Base-by-base conservation (phyloP, 2,888 invertebrate genomes). In the Graphium colonna region DNA sequence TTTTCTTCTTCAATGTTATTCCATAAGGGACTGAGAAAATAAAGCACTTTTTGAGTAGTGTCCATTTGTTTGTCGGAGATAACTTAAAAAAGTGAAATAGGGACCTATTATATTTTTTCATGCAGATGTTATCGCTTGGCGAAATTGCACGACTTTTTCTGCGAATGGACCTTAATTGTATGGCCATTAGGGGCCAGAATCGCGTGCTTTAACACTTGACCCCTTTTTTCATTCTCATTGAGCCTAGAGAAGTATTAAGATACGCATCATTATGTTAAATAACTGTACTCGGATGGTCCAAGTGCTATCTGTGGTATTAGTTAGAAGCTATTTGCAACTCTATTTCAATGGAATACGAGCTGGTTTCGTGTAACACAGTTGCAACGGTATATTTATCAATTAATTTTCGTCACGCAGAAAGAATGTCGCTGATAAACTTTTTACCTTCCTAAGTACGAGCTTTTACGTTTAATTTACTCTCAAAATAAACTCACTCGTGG, bases 191-290 rank as follows among this genome's bases (percentile, higher is more conserved):
- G 43, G 13, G 36, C 46, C 41, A 12, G 16, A 54, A 46, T 50
- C 12, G 50, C 41, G 15, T 38, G 54, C 15, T 18, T 49, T 40
- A 9, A 21, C 26, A 38, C 41, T 16, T 7, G 18, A 31, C 40
- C 45, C 21, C 46, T 36, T 52, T 52, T 36, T 54, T 28, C 45
- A 46, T 54, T 46, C 54, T 54, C 50, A 50, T 54, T 50, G 46
- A 54, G 50, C 45, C 50, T 54, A 50, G 50, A 41, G 36, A 46
- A 54, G 54, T 54, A 54, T 54, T 54, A 54, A 54, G 54, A 54
- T 54, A 54, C 54, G 54, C 54, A 54, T 54, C 54, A 54, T 54
- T 54, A 54, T 54, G 54, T 50, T 54, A 54, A 54, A 54, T 54
- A 54, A 54, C 54, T 50, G 54, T 54, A 54, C 54, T 17, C 38